Conservation (phyloP, 1,140 invertebrate species). For the Bombus huntii region DNA sequence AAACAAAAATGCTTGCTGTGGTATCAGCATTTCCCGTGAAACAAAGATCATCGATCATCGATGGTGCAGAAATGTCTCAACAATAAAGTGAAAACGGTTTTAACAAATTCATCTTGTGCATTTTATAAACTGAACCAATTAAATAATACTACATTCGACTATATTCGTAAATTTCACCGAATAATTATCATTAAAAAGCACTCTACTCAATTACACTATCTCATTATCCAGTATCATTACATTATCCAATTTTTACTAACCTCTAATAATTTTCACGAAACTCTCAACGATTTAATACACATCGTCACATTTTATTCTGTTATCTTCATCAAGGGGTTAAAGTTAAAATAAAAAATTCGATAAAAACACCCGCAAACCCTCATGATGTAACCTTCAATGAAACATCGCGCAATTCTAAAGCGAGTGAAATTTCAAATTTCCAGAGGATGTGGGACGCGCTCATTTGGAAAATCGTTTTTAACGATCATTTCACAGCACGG, state of each 20-base stretch:
- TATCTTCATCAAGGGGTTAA: too few relatives aligned
- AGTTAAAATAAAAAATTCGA: too few relatives aligned
- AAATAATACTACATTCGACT: not conserved
- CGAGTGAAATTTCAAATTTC: not conserved
- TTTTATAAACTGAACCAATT: not conserved
- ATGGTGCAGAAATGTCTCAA: not conserved
- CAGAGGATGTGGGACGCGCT: not conserved
- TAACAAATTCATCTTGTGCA: not conserved
- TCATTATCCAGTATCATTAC: too few relatives aligned
- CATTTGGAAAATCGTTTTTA: conserved; percentile 8
- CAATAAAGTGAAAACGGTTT: not conserved
- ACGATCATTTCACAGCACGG: not conserved
- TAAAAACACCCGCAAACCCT: not conserved
- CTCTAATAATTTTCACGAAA: not conserved
- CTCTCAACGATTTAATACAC: too few relatives aligned
- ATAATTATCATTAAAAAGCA: not conserved
- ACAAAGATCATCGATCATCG: not conserved
- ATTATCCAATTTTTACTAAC: not conserved
- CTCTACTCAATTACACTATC: not conserved
- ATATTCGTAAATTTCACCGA: not conserved
- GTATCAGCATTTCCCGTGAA: not conserved
- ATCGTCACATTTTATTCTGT: too few relatives aligned
- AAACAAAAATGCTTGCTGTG: not conserved
- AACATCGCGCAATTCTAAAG: not conserved
- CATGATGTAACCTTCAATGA: too few relatives aligned